A percentile compares a stretch with the other conserved stretches of the same genome.
These are phyloP conservation scores for Nyctereutes procyonoides DNA, from an alignment of 2,113 vertebrate species.

Conservation along the genomic window DNA sequence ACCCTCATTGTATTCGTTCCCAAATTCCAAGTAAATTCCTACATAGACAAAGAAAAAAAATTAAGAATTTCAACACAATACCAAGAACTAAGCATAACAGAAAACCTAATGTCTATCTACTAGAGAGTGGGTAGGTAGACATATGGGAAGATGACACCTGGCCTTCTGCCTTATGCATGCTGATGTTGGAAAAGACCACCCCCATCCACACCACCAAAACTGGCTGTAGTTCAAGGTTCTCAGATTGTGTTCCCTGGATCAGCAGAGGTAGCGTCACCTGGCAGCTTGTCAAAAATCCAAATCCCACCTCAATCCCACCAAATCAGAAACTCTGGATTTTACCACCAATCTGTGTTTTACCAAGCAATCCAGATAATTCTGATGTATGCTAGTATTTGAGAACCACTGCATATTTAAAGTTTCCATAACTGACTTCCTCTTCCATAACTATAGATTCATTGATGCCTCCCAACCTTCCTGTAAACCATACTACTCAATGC, in stretches of 20 bases:
- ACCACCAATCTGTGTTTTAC: background rate
- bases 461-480: background rate
- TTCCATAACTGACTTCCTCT: background rate
- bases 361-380: background rate
- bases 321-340: background rate
- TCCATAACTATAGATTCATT: background rate
- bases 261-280: background rate
- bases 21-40: slow-evolving; percentile 16
- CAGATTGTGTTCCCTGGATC: background rate
- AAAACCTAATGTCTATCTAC: background rate
- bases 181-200: background rate
- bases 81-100: background rate
- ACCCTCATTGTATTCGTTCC: background rate
- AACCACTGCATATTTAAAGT: background rate
- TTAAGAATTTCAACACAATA: background rate
- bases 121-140: background rate
- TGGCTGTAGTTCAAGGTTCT: background rate
- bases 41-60: background rate
- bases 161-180: background rate
- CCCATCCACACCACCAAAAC: background rate
- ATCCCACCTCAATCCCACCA: background rate
- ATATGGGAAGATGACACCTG: background rate
- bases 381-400: background rate
- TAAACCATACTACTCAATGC: background rate
- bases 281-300: background rate